phyloP scores from a whole-genome alignment of 2,888 invertebrate genomes.

The Calliopum simillimum region DNA sequence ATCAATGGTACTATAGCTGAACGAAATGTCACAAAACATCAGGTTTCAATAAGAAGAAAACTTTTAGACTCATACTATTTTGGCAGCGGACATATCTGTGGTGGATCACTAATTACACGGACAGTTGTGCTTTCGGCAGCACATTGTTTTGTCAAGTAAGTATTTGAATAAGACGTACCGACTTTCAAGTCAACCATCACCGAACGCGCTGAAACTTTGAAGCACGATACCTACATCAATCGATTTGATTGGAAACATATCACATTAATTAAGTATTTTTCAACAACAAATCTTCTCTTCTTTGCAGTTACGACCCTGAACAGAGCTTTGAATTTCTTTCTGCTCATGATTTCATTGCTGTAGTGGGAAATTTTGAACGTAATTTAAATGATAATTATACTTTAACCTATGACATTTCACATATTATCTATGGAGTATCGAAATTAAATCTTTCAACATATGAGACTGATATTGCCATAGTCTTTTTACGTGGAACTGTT shows the following conservation, averaged over 20 bases:
- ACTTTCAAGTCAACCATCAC: no score
- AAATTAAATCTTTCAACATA: conserved; percentile 52
- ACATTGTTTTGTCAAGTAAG: conserved; percentile 52
- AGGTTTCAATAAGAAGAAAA: conserved; percentile 55
- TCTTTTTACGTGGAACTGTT: conserved; percentile 56
- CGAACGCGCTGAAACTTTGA: no score
- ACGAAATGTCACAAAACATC: conserved; percentile 53
- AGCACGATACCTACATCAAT: no score
- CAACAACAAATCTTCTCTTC: background rate
- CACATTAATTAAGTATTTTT: background rate
- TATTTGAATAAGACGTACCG: background rate
- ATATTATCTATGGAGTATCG: conserved; percentile 42
- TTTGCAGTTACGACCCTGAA: conserved; percentile 47
- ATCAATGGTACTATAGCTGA: conserved; percentile 45
- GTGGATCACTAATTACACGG: conserved; percentile 55
- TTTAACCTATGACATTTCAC: conserved; percentile 51
- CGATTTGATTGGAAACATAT: background rate
- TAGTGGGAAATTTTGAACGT: conserved; percentile 63
- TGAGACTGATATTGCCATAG: conserved; percentile 58
- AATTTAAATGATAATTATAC: conserved; percentile 52
- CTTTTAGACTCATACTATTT: conserved; percentile 53
- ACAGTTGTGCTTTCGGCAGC: conserved; percentile 50
- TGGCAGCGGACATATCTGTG: conserved; percentile 63
- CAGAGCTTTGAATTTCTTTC: conserved; percentile 49
- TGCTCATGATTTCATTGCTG: conserved; percentile 55